Conservation (phyloP, 2,113 vertebrate genomes). For the Nothobranchius kuhntae region DNA sequence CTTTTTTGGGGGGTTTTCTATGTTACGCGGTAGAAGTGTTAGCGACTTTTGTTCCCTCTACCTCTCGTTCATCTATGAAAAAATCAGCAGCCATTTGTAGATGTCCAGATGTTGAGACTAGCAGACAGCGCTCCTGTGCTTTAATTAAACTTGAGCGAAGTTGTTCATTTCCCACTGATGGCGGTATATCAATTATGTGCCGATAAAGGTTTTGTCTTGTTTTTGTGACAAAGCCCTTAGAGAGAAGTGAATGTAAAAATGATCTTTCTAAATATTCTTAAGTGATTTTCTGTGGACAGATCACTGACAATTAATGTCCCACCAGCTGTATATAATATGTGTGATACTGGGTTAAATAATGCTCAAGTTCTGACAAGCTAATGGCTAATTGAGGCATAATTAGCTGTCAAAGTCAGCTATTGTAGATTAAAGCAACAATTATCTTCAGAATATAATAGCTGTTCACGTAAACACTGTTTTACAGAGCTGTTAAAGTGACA, state of each 20-base stretch:
- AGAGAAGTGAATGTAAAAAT: conserved; percentile 39
- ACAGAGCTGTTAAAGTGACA: too few relatives aligned
- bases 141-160: conserved; percentile 71
- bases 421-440: too few relatives aligned
- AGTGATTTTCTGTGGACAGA: too few relatives aligned
- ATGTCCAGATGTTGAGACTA: conserved; percentile 72
- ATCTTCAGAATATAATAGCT: too few relatives aligned
- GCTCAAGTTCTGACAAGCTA: too few relatives aligned
- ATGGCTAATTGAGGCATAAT: too few relatives aligned
- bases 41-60: conserved; percentile 38
- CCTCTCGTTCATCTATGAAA: conserved; percentile 48
- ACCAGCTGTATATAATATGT: too few relatives aligned
- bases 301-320: too few relatives aligned
- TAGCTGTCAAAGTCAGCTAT: too few relatives aligned
- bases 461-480: too few relatives aligned
- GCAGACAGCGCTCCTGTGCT: conserved; percentile 55
- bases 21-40: conserved; percentile 20
- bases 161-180: conserved; percentile 40
- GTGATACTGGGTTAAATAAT: too few relatives aligned
- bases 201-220: conserved; percentile 26
- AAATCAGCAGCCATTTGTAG: conserved; percentile 43
- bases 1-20: background rate
- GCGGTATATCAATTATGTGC: conserved; percentile 21
- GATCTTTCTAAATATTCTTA: conserved; percentile 24
- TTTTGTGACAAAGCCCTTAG: conserved; percentile 38